These are phyloP conservation scores for Boloria selene DNA, from an alignment of 2,888 invertebrate genomes.

Conservation along the genomic window DNA sequence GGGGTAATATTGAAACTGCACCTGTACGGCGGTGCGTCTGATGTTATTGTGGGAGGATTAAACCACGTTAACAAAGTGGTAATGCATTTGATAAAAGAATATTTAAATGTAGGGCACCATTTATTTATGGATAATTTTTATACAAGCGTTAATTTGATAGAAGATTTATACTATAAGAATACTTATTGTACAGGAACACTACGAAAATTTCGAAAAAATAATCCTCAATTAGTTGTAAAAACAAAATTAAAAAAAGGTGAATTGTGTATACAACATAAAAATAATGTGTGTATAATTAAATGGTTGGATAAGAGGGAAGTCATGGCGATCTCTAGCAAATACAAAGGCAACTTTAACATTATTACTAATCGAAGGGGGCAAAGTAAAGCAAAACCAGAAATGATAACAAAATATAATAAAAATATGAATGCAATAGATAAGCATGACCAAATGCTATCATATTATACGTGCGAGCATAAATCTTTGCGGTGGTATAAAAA, in stretches of 20 bases:
- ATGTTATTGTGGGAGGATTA: constrained; percentile 37
- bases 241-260: constrained; percentile 36
- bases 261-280: constrained; percentile 32
- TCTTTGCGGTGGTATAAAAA: too few species aligned
- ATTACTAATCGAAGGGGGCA: constrained; percentile 1
- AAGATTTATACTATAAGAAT: constrained; percentile 37
- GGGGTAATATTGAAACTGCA: constrained; percentile 40
- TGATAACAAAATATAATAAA: constrained; percentile 40
- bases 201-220: constrained; percentile 35
- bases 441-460: constrained; percentile 45
- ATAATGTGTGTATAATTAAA: constrained; percentile 35
- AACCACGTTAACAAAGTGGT: constrained; percentile 42
- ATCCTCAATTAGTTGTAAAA: constrained; percentile 27
- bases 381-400: constrained; percentile 34
- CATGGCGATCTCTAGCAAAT: constrained; percentile 46
- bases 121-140: constrained; percentile 41
- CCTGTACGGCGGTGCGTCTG: constrained; percentile 39
- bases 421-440: constrained; percentile 41
- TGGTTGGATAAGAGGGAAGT: constrained; percentile 46
- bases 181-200: constrained; percentile 41
- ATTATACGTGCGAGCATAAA: too few species aligned
- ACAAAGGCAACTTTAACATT: constrained; percentile 26
- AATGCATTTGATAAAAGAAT: constrained; percentile 27
- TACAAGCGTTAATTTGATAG: constrained; percentile 35
- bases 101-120: constrained; percentile 39